Conservation (phyloP, 2,888 invertebrate species). For the Hypsopygia costalis region DNA sequence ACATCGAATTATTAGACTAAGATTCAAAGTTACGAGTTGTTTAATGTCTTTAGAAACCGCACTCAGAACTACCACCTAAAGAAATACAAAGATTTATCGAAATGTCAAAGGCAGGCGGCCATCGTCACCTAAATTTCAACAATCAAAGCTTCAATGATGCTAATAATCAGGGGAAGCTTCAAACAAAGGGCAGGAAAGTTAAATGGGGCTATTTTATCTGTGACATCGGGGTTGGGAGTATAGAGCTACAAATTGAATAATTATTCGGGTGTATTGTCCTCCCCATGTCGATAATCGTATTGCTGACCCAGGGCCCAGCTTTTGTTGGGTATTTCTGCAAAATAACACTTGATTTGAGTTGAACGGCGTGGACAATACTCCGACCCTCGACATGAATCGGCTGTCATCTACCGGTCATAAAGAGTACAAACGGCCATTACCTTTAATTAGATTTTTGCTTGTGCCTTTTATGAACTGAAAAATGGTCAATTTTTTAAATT, state of each 20-base stretch:
- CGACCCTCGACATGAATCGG: conserved; percentile 24
- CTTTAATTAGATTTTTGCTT: not conserved
- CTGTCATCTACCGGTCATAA: conserved; percentile 8
- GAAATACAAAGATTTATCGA: not conserved
- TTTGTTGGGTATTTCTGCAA: conserved; percentile 39
- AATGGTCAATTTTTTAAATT: too few relatives aligned
- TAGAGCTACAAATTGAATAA: conserved; percentile 69
- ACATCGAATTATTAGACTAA: too few relatives aligned
- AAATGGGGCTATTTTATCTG: conserved; percentile 51
- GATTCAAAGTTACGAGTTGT: too few relatives aligned
- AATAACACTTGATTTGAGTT: conserved; percentile 28
- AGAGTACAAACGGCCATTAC: not conserved
- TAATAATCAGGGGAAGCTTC: conserved; percentile 33
- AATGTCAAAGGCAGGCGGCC: not conserved
- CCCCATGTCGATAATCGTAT: conserved; percentile 46
- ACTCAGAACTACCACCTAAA: not conserved
- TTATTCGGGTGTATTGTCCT: conserved; percentile 56
- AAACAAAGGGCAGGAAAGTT: conserved; percentile 46
- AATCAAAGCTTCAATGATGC: conserved; percentile 42
- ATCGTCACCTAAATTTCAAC: conserved; percentile 15
- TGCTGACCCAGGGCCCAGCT: conserved; percentile 49
- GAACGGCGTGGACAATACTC: conserved; percentile 21
- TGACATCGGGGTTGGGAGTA: conserved; percentile 22
- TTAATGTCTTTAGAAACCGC: not conserved
- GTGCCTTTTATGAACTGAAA: not conserved